Evolutionary conservation across 1,140 invertebrate genomes (phyloP).

Genomic region (Callitettix versicolor): DNA sequence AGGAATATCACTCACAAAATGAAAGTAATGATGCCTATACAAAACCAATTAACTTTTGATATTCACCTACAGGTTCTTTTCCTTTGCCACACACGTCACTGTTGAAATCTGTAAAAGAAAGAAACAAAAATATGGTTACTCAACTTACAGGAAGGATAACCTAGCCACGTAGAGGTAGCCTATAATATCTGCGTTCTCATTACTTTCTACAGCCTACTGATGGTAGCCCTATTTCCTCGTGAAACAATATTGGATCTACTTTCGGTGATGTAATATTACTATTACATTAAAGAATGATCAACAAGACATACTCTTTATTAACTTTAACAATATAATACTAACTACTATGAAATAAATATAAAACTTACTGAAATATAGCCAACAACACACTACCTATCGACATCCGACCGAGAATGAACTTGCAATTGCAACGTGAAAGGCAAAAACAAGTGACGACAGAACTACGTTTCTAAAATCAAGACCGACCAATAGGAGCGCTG

Average conservation of each 20-base stretch:
- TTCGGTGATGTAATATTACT: background rate
- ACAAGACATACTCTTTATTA: background rate
- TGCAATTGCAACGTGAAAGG: constrained; percentile 13
- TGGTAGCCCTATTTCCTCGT: no score
- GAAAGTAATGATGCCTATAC: background rate
- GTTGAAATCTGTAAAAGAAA: no score
- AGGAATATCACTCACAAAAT: background rate
- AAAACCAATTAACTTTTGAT: background rate
- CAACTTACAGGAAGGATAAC: no score
- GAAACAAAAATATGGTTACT: no score
- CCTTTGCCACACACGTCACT: background rate
- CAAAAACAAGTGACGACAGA: constrained; percentile 18
- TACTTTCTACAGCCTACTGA: no score
- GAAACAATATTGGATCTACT: background rate
- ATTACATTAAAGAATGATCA: background rate
- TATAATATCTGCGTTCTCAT: no score
- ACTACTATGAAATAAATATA: background rate
- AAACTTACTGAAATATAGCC: background rate
- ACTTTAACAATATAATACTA: background rate
- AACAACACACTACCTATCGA: background rate
- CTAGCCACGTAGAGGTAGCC: no score
- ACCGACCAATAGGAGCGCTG: constrained; percentile 4
- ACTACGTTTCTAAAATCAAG: constrained; percentile 11
- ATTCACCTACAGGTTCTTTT: background rate
- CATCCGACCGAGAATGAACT: constrained; percentile 1